Conservation (phyloP, 2,888 invertebrate genomes). For the Torymus tubicola region DNA sequence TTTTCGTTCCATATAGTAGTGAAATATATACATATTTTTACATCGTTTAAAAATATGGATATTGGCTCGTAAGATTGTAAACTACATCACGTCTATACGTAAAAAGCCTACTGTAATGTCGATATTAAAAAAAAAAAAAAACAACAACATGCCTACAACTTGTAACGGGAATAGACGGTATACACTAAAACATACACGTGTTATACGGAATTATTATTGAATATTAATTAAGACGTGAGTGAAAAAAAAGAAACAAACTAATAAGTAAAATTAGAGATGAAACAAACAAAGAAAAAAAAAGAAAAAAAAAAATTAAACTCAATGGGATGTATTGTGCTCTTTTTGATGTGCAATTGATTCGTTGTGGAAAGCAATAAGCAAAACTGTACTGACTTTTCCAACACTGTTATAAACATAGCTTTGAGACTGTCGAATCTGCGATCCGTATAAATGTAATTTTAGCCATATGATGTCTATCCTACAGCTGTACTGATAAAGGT, state of each 20-base stretch:
- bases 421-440: constrained; percentile 26
- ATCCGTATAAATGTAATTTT: constrained; percentile 32
- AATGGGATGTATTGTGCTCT: neutral
- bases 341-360: constrained; percentile 6
- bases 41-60: neutral
- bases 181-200: neutral
- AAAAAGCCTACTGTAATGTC: constrained; percentile 20
- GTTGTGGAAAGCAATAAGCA: constrained; percentile 27
- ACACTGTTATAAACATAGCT: constrained; percentile 24
- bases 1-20: neutral
- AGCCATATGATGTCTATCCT: constrained; percentile 21
- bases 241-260: neutral
- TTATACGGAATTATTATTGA: constrained; percentile 5
- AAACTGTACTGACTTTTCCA: constrained; percentile 29
- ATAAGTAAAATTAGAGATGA: constrained; percentile 1
- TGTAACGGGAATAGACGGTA: constrained; percentile 24
- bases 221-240: constrained; percentile 5
- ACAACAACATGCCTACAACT: neutral
- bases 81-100: constrained; percentile 19
- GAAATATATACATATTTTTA: neutral
- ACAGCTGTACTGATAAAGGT: constrained; percentile 23
- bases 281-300: neutral
- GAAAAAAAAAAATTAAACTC: too few species aligned
- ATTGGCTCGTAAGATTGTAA: constrained; percentile 22
- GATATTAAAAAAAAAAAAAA: constrained; percentile 11